Evolutionary conservation across 1,140 invertebrate genomes (phyloP).

Genomic region (roundworm (Caenorhabditis elegans)): WBcel235 BX284606.5:12379501-12380000

Average conservation of each 20-base stretch:
- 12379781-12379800: constrained; percentile 1
- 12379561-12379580: no score
- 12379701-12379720: constrained; percentile 1
- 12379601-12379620: no score
- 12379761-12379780: background rate
- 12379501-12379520: no score
- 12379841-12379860: no score
- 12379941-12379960: background rate
- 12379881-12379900: no score
- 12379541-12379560: no score
- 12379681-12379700: constrained; percentile 10
- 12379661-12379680: background rate
- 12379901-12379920: no score
- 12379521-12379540: no score
- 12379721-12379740: background rate
- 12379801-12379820: background rate
- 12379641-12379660: background rate
- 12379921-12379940: no score
- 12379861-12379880: no score
- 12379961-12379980: background rate
- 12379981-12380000: background rate
- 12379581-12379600: no score
- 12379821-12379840: background rate
- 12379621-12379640: no score
- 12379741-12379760: background rate